Evolutionary conservation across 2,888 invertebrate species (phyloP), one percentile per base, ranked within the genome.

Genomic region (Hoplodrina blanda): DNA sequence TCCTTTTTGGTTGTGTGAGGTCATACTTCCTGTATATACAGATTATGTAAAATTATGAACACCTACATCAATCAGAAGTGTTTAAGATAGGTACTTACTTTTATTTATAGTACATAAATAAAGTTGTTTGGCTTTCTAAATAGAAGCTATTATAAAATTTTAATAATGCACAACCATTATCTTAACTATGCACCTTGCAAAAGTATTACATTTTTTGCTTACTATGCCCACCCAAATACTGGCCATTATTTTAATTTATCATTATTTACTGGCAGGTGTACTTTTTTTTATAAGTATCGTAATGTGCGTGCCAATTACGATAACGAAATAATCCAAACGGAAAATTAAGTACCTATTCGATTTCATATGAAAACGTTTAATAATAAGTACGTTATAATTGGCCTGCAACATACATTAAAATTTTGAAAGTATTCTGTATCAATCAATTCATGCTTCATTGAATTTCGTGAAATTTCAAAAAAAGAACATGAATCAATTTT

Each of bases 11-110:
- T 50, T 55, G 64, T 67, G 69, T 84, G 80, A 83, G 67, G 70
- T 82, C 82, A 84, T 73, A 69, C 82, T 80, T 80, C 78, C 78
- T 80, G 82, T 74, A 67, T 68, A 62, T 50, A 59, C 2, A 30
- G 57, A 69, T 55, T 62, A 67, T 66, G 57, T 54, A 55, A 72
- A 57, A 67, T 62, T 74, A 69, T 63, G 46, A 55, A 67, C 81
- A 82, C 82, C 76, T 72, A 83, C 81, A 75, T 50, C 33, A 63
- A 71, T 69, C 44, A 71, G n/a, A 30, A 20, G 10, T 56, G 37
- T 54, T 30, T 64, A 63, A 53, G n/a, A 25, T 37, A 53, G n/a
- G 20, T 37, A 52, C 15, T 10, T 25, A n/a, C 20, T 37, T 71
- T 37, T 53, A 25, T 8, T 13, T 20, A 2, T 1, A 20, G 2